Conservation (phyloP, 1,140 invertebrate genomes). For the Caerostris darwini region DNA sequence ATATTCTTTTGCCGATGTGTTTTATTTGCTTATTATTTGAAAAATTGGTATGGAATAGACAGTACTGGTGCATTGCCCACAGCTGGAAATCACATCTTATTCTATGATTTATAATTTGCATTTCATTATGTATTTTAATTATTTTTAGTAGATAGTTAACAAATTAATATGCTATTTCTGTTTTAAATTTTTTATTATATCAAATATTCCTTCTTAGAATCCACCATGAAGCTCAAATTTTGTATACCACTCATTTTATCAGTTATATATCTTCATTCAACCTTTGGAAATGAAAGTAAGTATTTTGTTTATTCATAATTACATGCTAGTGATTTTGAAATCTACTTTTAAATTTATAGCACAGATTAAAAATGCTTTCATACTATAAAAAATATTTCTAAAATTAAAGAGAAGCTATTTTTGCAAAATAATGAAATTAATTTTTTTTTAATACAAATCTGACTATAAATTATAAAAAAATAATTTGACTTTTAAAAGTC, state of each 20-base stretch:
- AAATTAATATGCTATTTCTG: not conserved
- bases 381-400: no score
- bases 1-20: no score
- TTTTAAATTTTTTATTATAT: not conserved
- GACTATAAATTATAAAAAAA: no score
- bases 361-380: not conserved
- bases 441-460: no score
- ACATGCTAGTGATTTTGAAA: not conserved
- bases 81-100: no score
- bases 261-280: not conserved
- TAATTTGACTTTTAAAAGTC: no score
- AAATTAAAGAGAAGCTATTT: no score
- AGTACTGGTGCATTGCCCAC: no score
- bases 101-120: no score
- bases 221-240: not conserved
- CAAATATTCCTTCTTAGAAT: not conserved
- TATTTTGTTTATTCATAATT: not conserved
- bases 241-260: not conserved
- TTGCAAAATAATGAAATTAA: no score
- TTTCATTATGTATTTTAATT: not conserved
- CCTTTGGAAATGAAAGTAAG: constrained; percentile 11
- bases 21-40: no score
- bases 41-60: no score
- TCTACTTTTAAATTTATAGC: not conserved
- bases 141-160: not conserved